phyloP scores from a whole-genome alignment of 2,888 invertebrate species.

The Drosophila peninsularis region DNA sequence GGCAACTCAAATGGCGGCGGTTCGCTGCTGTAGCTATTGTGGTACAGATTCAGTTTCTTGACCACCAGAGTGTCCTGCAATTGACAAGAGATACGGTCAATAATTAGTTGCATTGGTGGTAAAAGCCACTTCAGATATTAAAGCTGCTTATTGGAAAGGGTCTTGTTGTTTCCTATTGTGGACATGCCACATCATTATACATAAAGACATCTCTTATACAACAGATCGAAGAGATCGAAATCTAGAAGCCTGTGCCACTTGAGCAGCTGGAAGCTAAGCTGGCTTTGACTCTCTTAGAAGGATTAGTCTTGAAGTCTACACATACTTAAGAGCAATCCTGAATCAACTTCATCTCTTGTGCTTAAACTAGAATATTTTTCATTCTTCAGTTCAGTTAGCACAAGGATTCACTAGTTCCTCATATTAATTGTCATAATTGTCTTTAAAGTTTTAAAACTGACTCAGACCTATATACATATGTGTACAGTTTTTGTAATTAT shows the following conservation, averaged over 20 bases:
- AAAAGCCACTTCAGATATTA: background rate
- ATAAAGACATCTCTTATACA: background rate
- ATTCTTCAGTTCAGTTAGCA: background rate
- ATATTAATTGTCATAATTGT: too few relatives aligned
- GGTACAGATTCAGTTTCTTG: conserved; percentile 87
- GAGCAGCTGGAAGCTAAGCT: background rate
- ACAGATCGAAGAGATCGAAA: background rate
- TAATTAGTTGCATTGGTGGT: too few relatives aligned
- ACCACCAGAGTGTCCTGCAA: conserved; percentile 91
- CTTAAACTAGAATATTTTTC: background rate
- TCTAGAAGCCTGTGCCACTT: background rate
- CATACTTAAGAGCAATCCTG: background rate
- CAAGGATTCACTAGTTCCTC: too few relatives aligned
- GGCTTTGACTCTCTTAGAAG: background rate
- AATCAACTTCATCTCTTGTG: background rate
- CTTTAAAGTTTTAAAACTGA: background rate
- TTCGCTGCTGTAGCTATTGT: conserved; percentile 75
- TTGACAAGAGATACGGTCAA: background rate
- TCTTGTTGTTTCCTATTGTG: background rate
- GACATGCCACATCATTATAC: background rate
- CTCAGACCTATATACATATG: background rate
- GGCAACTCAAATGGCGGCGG: conserved; percentile 87
- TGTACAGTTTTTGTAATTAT: background rate
- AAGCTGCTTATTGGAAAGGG: background rate
- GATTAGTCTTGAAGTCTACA: too few relatives aligned